Conservation (phyloP, 2,797 vertebrate genomes). For the Melanotaenia nigrans region DNA sequence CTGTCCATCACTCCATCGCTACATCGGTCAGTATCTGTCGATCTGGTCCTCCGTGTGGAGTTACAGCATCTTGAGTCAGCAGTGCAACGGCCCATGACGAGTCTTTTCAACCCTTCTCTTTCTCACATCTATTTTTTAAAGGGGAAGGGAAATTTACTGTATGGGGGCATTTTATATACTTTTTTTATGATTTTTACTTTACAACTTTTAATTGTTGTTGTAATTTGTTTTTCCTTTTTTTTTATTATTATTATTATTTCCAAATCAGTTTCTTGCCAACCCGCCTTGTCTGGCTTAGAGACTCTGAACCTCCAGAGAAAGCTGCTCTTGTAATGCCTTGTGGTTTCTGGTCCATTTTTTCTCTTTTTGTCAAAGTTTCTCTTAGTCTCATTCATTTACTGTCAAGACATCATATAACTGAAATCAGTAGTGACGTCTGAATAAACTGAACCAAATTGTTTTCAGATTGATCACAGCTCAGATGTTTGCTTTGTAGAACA, state of each 20-base stretch:
- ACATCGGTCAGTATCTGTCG: conserved; percentile 13
- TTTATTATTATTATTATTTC: background rate
- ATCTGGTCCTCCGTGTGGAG: conserved; percentile 12
- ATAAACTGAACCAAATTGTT: too few species aligned
- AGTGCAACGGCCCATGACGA: conserved; percentile 25
- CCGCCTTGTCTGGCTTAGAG: background rate
- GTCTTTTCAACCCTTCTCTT: background rate
- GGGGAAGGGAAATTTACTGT: conserved; percentile 9
- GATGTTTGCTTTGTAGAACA: too few species aligned
- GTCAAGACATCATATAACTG: too few species aligned
- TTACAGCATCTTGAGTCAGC: conserved; percentile 37
- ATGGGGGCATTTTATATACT: background rate
- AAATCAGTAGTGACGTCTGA: too few species aligned
- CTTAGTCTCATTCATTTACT: too few species aligned
- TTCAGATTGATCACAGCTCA: too few species aligned
- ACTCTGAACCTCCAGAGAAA: conserved; percentile 14
- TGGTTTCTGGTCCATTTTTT: background rate
- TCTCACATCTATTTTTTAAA: background rate
- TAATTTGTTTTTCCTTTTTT: background rate
- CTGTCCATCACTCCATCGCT: conserved; percentile 35
- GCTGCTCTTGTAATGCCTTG: background rate
- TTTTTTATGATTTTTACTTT: conserved; percentile 10
- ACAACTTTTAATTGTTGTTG: conserved; percentile 6
- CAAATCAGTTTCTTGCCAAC: conserved; percentile 17
- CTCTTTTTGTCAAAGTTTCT: too few species aligned